Evolutionary conservation across 2,797 vertebrate species (phyloP), one percentile per base, ranked within the genome.

Genomic region (Typhlichthys subterraneus): DNA sequence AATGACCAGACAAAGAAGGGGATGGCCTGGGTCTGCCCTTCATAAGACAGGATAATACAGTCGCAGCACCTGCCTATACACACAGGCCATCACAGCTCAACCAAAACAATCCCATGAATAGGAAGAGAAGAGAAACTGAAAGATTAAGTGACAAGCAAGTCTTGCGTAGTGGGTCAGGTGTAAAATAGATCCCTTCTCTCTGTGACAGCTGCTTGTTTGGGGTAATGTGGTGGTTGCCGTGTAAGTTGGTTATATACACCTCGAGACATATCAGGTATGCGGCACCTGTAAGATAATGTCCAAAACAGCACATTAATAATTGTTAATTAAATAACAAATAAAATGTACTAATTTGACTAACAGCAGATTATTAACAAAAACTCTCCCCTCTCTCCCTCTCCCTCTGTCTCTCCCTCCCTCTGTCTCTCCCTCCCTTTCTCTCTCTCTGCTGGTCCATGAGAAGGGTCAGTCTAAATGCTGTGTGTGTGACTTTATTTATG

Each of bases 31-130:
- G 73, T 82, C 67, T 86, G 88, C 90, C 92, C 92, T 88, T 84
- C 77, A 79, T 81, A 88, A 88, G 80, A 81, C 79, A 53, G 70
- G 69, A 89, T 91, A 93, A 93, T 92, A 86, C 83, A 92, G 86
- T 87, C 84, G 57, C 70, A 62, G 69, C 84, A 90, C 86, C 89
- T 87, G 90, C 86, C 87, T 67, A 82, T 80, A 82, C 82, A 73
- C 77, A 80, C 63, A 75, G 81, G 85, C 88, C 84, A 80, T 73
- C 81, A 84, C 69, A 64, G 81, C 76, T 82, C 79, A 79, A 67
- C 80, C 77, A 75, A 65, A 85, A 78, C 82, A 83, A 83, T 70
- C 51, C 80, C 46, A 63, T 62, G 69, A 73, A 53, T 60, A 55
- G 62, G 66, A 79, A 63, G 53, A 68, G 52, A 49, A 53, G 72